A percentile compares a stretch with the other conserved stretches of the same genome.
phyloP scores from a whole-genome alignment of 1,140 invertebrate genomes.

The Pissodes strobi region DNA sequence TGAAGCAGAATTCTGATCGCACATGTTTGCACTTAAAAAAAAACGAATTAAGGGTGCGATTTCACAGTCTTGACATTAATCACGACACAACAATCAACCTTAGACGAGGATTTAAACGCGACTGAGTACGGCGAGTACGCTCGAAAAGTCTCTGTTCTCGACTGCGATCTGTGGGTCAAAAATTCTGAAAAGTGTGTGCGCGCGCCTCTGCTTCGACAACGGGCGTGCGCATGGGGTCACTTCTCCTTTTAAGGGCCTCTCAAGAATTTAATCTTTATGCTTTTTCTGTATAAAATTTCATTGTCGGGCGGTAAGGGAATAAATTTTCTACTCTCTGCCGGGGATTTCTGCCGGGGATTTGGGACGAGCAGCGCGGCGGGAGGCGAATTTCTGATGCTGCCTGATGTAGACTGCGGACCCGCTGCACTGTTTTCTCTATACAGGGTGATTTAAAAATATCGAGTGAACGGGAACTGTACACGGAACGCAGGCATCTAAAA shows the following conservation, averaged over 20 bases:
- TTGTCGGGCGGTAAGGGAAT: conserved; percentile 1
- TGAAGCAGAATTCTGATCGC: conserved; percentile 70
- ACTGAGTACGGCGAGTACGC: conserved; percentile 1
- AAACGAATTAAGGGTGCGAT: not conserved
- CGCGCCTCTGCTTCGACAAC: not conserved
- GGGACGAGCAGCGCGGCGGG: not conserved
- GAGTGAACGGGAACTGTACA: too few species aligned
- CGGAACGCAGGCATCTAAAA: not conserved
- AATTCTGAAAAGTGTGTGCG: conserved; percentile 19
- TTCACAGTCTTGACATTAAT: conserved; percentile 20
- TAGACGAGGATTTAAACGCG: conserved; percentile 15
- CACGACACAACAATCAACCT: not conserved
- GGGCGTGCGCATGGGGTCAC: conserved; percentile 10
- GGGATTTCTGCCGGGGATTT: not conserved
- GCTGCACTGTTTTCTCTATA: not conserved
- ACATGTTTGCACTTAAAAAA: conserved; percentile 55
- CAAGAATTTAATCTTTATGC: conserved; percentile 24
- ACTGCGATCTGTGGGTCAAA: conserved; percentile 13
- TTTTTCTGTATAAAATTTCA: conserved; percentile 32
- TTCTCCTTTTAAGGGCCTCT: conserved; percentile 23
- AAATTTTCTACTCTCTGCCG: not conserved
- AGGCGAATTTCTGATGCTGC: not conserved
- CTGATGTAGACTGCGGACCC: too few species aligned
- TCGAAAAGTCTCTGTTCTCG: not conserved
- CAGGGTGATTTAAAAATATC: not conserved